Percentiles rank a stretch among this genome's conserved stretches.
Conservation (phyloP, 2,113 vertebrate species). For the Nothoprocta perdicaria region DNA sequence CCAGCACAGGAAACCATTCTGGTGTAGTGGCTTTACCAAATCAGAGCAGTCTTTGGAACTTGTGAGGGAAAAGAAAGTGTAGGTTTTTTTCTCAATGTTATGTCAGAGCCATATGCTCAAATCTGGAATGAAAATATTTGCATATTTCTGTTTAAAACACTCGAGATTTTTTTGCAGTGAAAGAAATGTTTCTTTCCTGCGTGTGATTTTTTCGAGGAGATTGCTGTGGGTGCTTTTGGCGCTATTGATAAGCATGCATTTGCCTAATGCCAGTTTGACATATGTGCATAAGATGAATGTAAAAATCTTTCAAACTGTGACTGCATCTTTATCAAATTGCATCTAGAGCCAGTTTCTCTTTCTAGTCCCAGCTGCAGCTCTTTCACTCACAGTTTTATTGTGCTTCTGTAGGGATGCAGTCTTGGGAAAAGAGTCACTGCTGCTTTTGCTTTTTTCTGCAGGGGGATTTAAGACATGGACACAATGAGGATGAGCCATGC, state of each 20-base stretch:
- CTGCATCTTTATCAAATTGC: neutral
- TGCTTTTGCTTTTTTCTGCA: neutral
- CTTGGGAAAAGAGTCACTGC: neutral
- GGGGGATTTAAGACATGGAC: neutral
- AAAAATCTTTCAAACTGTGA: neutral
- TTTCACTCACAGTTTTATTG: neutral
- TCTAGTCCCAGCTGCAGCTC: neutral
- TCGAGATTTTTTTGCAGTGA: neutral
- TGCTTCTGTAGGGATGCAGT: neutral
- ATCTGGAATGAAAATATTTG: neutral
- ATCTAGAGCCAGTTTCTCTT: neutral
- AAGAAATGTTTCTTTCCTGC: neutral
- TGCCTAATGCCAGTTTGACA: neutral
- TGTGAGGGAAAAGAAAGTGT: neutral
- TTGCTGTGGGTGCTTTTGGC: neutral
- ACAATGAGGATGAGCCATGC: neutral
- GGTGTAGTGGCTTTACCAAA: neutral
- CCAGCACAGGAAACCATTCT: neutral
- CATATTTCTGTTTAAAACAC: neutral
- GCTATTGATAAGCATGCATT: neutral
- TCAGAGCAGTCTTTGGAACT: neutral
- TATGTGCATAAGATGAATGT: neutral
- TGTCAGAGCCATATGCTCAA: neutral
- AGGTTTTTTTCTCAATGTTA: neutral
- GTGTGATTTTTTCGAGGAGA: neutral